phyloP scores from a whole-genome alignment of 2,113 vertebrate species.

The Crocuta crocuta region DNA sequence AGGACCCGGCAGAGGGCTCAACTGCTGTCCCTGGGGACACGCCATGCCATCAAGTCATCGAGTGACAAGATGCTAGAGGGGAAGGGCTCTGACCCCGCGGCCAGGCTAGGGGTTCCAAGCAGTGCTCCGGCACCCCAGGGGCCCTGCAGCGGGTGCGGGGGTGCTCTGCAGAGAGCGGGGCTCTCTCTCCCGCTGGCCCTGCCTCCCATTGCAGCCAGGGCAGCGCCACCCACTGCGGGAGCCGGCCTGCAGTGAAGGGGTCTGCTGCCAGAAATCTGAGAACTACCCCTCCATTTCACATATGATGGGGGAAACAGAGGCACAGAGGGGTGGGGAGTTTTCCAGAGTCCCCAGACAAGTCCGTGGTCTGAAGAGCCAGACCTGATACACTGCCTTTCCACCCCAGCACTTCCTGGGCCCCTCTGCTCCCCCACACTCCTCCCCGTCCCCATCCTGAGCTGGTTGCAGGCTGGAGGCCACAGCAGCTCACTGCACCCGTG shows the following conservation, averaged over 20 bases:
- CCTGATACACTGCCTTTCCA: neutral
- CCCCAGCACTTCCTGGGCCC: neutral
- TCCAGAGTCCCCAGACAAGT: neutral
- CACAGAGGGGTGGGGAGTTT: neutral
- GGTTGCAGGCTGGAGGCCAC: neutral
- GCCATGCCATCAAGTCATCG: neutral
- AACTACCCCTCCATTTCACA: neutral
- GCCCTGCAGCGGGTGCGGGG: fast-evolving
- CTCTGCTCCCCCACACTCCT: too few species aligned
- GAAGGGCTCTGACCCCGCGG: neutral
- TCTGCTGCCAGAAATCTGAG: neutral
- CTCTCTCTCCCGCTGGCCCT: neutral
- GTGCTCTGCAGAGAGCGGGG: neutral
- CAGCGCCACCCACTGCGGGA: fast-evolving
- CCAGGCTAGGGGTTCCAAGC: neutral
- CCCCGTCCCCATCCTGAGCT: neutral
- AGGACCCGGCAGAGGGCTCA: neutral
- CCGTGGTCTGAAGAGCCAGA: neutral
- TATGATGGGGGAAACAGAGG: neutral
- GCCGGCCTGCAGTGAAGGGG: neutral
- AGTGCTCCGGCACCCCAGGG: fast-evolving
- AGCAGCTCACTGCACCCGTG: fast-evolving
- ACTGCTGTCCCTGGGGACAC: neutral
- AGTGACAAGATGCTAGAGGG: neutral
- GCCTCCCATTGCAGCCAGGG: neutral